A percentile compares a stretch with the other conserved stretches of the same genome.
Conservation (phyloP, 1,140 invertebrate genomes). For the Drosophila subobscura region DNA sequence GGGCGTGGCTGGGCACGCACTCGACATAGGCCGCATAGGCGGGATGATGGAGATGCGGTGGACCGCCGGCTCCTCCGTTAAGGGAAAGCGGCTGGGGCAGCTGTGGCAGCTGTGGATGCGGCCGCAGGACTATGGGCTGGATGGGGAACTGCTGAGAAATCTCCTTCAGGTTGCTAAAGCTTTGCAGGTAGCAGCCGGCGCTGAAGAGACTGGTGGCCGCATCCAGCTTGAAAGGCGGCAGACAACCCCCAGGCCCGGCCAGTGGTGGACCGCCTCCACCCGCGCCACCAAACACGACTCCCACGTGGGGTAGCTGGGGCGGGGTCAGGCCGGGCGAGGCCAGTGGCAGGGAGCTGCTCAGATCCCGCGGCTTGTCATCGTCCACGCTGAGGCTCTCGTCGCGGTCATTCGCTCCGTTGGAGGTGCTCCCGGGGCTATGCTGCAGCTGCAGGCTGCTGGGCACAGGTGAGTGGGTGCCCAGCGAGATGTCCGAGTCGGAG, state of each 20-base stretch:
- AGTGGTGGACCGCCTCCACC: slow-evolving; percentile 20
- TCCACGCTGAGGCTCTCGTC: slow-evolving; percentile 80
- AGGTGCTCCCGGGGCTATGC: slow-evolving; percentile 82
- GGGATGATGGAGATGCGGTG: slow-evolving; percentile 82
- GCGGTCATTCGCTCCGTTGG: slow-evolving; percentile 79
- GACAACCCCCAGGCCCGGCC: slow-evolving; percentile 43
- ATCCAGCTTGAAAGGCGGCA: slow-evolving; percentile 78
- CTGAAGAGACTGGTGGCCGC: slow-evolving; percentile 75
- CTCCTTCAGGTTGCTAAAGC: slow-evolving; percentile 81
- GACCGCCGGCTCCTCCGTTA: slow-evolving; percentile 57
- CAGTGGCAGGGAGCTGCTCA: slow-evolving; percentile 64
- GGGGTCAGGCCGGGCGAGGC: slow-evolving; percentile 57
- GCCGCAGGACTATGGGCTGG: slow-evolving; percentile 80
- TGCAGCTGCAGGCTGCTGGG: slow-evolving; percentile 82
- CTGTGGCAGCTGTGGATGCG: slow-evolving; percentile 83
- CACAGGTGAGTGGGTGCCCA: slow-evolving; percentile 85
- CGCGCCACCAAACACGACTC: slow-evolving; percentile 21
- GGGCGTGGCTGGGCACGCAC: slow-evolving; percentile 47
- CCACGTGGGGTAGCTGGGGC: slow-evolving; percentile 51
- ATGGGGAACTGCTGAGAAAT: slow-evolving; percentile 83
- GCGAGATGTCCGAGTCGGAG: slow-evolving; percentile 85
- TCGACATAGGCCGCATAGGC: slow-evolving; percentile 79
- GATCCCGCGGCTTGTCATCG: slow-evolving; percentile 79
- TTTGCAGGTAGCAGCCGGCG: slow-evolving; percentile 82
- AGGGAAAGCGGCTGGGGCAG: slow-evolving; percentile 77